phyloP scores from a whole-genome alignment of 2,888 invertebrate species.

The Bhutanitis thaidina region DNA sequence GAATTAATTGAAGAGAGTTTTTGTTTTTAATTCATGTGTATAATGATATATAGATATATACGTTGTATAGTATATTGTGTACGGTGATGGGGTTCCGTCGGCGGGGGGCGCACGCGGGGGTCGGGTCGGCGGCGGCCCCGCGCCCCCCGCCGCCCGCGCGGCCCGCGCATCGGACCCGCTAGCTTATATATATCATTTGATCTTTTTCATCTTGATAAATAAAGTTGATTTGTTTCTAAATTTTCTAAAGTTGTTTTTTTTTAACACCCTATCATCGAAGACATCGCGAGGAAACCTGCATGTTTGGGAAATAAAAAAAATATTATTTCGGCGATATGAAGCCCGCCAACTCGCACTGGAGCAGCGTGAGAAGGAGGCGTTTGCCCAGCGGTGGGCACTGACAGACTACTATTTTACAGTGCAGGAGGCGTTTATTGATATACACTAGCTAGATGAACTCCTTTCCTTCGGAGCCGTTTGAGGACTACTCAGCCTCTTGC shows the following conservation, averaged over 20 bases:
- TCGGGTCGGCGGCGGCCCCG: conserved; percentile 31
- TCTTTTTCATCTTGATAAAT: conserved; percentile 79
- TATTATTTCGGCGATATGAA: too few species aligned
- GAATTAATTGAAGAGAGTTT: neutral
- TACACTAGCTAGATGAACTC: too few species aligned
- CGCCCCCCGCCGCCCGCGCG: conserved; percentile 34
- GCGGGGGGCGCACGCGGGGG: conserved; percentile 34
- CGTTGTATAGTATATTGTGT: conserved; percentile 28
- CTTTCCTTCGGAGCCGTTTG: too few species aligned
- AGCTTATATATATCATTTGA: conserved; percentile 76
- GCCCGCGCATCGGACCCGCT: conserved; percentile 65
- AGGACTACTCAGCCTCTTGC: too few species aligned
- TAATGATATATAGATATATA: conserved; percentile 35
- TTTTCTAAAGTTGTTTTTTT: conserved; percentile 52
- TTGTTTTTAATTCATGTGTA: conserved; percentile 35
- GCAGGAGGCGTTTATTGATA: too few species aligned
- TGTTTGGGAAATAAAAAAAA: too few species aligned
- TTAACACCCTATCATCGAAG: conserved; percentile 3
- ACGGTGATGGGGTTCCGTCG: conserved; percentile 35
- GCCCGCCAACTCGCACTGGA: too few species aligned
- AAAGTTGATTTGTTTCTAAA: conserved; percentile 80
- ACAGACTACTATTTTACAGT: too few species aligned
- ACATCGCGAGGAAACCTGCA: too few species aligned
- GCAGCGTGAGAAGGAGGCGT: too few species aligned
- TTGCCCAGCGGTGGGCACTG: too few species aligned